These are phyloP conservation scores for Artibeus jamaicensis DNA, from an alignment of 2,797 vertebrate genomes.

Conservation along the genomic window DNA sequence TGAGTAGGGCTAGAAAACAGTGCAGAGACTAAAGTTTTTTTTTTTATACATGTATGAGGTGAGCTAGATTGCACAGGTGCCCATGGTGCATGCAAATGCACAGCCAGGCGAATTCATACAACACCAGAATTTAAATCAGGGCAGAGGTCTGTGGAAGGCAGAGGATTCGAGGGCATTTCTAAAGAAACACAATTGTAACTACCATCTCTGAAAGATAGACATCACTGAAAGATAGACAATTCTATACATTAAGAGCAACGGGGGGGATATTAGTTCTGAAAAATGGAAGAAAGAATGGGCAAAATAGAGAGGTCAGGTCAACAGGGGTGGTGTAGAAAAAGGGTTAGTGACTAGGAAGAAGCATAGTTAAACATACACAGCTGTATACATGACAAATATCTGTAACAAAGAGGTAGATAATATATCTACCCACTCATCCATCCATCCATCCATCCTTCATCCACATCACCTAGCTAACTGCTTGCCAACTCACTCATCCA, in stretches of 20 bases:
- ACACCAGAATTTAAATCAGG: slow-evolving; percentile 22
- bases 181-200: not conserved
- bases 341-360: slow-evolving; percentile 6
- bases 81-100: not conserved
- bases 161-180: not conserved
- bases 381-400: not conserved
- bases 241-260: not conserved
- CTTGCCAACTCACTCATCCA: not conserved
- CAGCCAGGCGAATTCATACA: not conserved
- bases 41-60: not conserved
- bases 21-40: not conserved
- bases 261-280: not conserved
- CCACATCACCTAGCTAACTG: not conserved
- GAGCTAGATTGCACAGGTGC: not conserved
- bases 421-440: not conserved
- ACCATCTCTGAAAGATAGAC: not conserved
- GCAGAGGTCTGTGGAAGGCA: not conserved
- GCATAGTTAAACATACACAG: not conserved
- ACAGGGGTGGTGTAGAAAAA: not conserved
- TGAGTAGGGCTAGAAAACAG: not conserved
- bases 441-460: not conserved
- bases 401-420: not conserved
- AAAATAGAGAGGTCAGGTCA: not conserved
- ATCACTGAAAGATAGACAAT: not conserved
- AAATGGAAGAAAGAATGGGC: not conserved